Percentiles rank a stretch among this genome's conserved stretches.
phyloP scores from a whole-genome alignment of 2,888 invertebrate species.

The Ophion ellenae region DNA sequence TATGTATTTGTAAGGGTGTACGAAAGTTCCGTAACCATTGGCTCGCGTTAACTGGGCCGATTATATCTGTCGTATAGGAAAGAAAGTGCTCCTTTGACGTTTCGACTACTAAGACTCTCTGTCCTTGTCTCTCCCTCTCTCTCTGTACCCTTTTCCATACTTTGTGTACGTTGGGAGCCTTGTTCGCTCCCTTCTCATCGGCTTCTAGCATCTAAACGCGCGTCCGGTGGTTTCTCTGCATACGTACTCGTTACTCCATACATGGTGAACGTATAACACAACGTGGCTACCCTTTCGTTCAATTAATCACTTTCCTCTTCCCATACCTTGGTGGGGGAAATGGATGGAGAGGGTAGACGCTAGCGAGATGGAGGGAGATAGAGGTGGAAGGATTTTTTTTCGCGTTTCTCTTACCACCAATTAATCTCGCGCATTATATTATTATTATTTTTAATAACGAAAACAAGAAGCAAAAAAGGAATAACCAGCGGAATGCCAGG shows the following conservation, averaged over 20 bases:
- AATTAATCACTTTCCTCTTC: slow-evolving; percentile 61
- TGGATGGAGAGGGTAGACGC: not conserved
- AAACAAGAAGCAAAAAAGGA: slow-evolving; percentile 28
- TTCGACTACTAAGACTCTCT: slow-evolving; percentile 64
- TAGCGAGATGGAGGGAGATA: not conserved
- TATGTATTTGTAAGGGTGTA: slow-evolving; percentile 19
- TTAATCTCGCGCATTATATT: slow-evolving; percentile 60
- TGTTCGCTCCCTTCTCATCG: slow-evolving; percentile 64
- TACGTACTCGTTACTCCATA: slow-evolving; percentile 52
- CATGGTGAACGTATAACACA: slow-evolving; percentile 51
- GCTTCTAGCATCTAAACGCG: slow-evolving; percentile 61
- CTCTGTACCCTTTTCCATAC: slow-evolving; percentile 37
- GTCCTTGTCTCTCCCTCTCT: slow-evolving; percentile 8
- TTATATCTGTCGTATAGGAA: slow-evolving; percentile 65
- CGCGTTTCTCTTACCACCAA: slow-evolving; percentile 44
- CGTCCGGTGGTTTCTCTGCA: slow-evolving; percentile 11
- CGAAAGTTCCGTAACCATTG: slow-evolving; percentile 73
- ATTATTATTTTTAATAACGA: slow-evolving; percentile 40
- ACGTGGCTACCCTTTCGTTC: slow-evolving; percentile 43
- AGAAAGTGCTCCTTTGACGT: slow-evolving; percentile 69
- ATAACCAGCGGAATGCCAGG: slow-evolving; percentile 57
- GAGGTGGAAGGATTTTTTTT: slow-evolving; percentile 43
- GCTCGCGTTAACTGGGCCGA: slow-evolving; percentile 71
- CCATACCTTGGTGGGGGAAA: not conserved
- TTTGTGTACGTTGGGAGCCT: slow-evolving; percentile 64